Evolutionary conservation across 2,113 vertebrate genomes (phyloP).

Genomic region (Pterophyllum scalare): DNA sequence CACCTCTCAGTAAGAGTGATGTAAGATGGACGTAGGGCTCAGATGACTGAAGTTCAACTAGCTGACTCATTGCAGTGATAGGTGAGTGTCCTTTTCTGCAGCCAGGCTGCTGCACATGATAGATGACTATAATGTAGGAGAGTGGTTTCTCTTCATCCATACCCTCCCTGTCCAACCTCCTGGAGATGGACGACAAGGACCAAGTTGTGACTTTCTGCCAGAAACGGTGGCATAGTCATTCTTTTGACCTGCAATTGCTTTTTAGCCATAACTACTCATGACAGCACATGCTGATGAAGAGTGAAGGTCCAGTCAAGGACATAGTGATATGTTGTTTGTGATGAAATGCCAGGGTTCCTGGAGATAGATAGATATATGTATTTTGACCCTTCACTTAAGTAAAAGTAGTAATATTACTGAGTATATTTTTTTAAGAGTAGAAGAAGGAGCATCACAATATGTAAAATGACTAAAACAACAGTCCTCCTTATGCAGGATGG

Average conservation of each 20-base stretch:
- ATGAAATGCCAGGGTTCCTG: not conserved
- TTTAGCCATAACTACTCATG: not conserved
- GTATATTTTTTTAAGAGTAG: not conserved
- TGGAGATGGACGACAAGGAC: conserved; percentile 30
- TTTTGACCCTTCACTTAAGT: too few species aligned
- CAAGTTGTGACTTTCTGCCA: conserved; percentile 10
- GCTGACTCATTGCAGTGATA: conserved; percentile 54
- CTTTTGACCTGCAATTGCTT: conserved; percentile 12
- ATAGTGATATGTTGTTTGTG: not conserved
- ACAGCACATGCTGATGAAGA: conserved; percentile 10
- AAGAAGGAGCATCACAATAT: not conserved
- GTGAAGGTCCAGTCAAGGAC: conserved; percentile 16
- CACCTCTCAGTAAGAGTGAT: conserved; percentile 27
- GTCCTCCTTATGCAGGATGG: not conserved
- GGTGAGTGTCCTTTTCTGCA: conserved; percentile 20
- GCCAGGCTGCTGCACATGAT: conserved; percentile 48
- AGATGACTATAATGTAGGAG: conserved; percentile 61
- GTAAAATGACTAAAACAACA: not conserved
- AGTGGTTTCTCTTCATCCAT: conserved; percentile 49
- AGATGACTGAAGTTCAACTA: conserved; percentile 29
- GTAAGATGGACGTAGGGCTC: conserved; percentile 27
- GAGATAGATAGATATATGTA: not conserved
- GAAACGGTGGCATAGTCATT: not conserved
- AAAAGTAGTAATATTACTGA: not conserved
- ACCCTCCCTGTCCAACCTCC: conserved; percentile 24